These are phyloP conservation scores for Lophotis ruficrista DNA, from an alignment of 2,113 vertebrate genomes.

Conservation along the genomic window DNA sequence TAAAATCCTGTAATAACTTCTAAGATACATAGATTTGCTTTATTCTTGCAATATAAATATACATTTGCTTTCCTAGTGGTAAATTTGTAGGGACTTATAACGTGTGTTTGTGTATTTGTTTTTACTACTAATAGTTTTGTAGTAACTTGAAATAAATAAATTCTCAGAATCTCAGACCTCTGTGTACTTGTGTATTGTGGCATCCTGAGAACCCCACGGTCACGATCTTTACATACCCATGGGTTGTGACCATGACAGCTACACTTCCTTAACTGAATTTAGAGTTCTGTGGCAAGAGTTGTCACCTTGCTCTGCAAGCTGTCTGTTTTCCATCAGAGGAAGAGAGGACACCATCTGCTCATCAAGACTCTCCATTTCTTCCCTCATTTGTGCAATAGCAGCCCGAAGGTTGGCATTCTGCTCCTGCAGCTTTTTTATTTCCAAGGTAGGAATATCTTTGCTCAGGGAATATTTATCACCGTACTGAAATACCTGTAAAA, in stretches of 20 bases:
- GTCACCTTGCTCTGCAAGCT: neutral
- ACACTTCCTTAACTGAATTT: neutral
- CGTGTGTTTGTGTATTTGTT: neutral
- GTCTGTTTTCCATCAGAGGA: neutral
- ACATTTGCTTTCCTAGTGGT: neutral
- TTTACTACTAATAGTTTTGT: neutral
- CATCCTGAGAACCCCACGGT: neutral
- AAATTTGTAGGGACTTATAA: neutral
- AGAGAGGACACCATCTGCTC: neutral
- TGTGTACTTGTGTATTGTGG: neutral
- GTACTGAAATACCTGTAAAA: slow-evolving; percentile 24
- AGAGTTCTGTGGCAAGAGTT: neutral
- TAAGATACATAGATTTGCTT: neutral
- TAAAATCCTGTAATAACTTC: neutral
- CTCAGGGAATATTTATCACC: neutral
- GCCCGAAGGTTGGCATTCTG: slow-evolving; percentile 82
- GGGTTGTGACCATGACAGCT: accelerated
- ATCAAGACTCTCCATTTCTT: slow-evolving; percentile 85
- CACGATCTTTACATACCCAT: neutral
- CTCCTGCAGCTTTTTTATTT: slow-evolving; percentile 80
- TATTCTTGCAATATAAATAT: neutral
- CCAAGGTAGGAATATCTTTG: slow-evolving; percentile 46
- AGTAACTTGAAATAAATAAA: neutral
- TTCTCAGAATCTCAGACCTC: neutral
- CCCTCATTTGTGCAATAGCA: slow-evolving; percentile 86